phyloP scores from a whole-genome alignment of 2,113 vertebrate species.

The Agelaius tricolor region DNA sequence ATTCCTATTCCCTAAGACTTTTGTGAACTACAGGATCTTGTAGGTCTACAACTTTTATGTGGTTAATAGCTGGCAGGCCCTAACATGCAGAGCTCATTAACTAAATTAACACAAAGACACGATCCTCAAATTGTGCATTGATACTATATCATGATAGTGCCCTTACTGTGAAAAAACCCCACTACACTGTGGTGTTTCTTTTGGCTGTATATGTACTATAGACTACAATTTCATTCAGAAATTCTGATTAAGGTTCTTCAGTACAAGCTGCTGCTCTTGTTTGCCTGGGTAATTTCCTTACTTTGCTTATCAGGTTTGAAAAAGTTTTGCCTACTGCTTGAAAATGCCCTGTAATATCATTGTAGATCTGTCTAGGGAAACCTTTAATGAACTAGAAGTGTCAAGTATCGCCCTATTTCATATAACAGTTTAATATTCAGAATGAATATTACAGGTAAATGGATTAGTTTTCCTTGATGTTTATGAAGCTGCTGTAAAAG shows the following conservation, averaged over 20 bases:
- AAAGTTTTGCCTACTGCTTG: background rate
- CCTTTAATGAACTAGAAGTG: slow-evolving; percentile 11
- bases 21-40: background rate
- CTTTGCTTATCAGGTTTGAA: background rate
- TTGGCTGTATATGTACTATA: background rate
- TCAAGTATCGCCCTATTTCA: slow-evolving; percentile 8
- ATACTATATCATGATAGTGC: background rate
- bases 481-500: slow-evolving; percentile 52
- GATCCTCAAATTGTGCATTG: background rate
- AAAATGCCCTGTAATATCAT: background rate
- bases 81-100: background rate
- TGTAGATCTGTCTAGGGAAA: slow-evolving; percentile 13
- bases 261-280: background rate
- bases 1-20: background rate
- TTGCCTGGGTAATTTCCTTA: background rate
- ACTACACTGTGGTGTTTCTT: background rate
- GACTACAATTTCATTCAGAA: background rate
- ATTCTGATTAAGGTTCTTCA: background rate
- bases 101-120: background rate
- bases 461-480: slow-evolving; percentile 51
- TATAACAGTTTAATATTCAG: slow-evolving; percentile 44
- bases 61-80: background rate
- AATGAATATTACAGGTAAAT: slow-evolving; percentile 38
- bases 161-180: background rate
- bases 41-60: background rate